These are phyloP conservation scores for Malurus leucopterus DNA, from an alignment of 2,797 vertebrate genomes.

Conservation along the genomic window DNA sequence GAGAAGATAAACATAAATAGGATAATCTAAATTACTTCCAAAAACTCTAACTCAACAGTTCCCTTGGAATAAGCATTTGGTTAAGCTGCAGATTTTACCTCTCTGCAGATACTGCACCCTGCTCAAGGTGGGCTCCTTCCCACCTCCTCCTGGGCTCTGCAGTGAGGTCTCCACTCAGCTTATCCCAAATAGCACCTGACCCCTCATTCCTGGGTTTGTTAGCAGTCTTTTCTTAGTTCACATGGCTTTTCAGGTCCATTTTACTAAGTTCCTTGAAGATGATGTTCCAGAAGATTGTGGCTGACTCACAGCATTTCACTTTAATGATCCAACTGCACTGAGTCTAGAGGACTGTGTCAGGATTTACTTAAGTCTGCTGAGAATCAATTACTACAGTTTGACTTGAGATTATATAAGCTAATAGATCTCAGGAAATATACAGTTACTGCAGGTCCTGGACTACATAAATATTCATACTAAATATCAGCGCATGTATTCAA, in stretches of 20 bases:
- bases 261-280: not conserved
- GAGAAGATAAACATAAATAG: not conserved
- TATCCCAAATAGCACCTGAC: not conserved
- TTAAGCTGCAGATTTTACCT: not conserved
- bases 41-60: not conserved
- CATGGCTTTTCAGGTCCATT: not conserved
- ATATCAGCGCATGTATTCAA: not conserved
- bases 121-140: not conserved
- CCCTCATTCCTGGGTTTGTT: not conserved
- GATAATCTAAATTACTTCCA: not conserved
- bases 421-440: not conserved
- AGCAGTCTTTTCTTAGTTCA: not conserved
- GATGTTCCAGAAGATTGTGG: not conserved
- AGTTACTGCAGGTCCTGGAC: not conserved
- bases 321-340: not conserved
- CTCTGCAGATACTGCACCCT: not conserved
- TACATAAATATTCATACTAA: slow-evolving; percentile 5
- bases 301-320: not conserved
- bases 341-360: not conserved
- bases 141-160: not conserved
- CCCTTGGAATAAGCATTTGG: not conserved
- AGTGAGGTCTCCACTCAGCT: not conserved
- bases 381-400: not conserved
- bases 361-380: slow-evolving; percentile 25
- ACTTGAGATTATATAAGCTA: slow-evolving; percentile 2